Conservation (phyloP, 2,888 invertebrate genomes). For the Coecobrya sp. region DNA sequence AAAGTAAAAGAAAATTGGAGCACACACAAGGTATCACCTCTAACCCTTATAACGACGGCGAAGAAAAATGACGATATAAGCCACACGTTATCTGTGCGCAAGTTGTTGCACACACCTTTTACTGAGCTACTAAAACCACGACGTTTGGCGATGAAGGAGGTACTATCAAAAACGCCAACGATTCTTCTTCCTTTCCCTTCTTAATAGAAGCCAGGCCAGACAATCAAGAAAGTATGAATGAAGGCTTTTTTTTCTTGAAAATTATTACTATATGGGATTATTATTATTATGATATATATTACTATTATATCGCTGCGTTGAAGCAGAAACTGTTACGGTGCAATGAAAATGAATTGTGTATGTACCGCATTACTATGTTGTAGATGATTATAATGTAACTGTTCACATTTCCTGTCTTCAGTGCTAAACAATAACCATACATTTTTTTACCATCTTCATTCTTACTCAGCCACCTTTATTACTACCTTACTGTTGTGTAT, state of each 20-base stretch:
- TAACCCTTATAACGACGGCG: conserved; percentile 21
- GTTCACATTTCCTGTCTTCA: conserved; percentile 77
- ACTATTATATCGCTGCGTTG: conserved; percentile 24
- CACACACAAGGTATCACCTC: conserved; percentile 43
- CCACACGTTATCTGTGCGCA: background rate
- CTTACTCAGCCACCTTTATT: conserved; percentile 7
- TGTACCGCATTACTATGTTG: conserved; percentile 44
- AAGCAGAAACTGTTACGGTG: conserved; percentile 54
- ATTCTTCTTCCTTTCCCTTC: conserved; percentile 18
- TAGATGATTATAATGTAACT: conserved; percentile 72
- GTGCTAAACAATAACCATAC: conserved; percentile 45
- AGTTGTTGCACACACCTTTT: conserved; percentile 20
- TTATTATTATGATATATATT: conserved; percentile 31
- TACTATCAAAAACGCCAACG: background rate
- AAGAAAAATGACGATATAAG: background rate
- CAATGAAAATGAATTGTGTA: conserved; percentile 48
- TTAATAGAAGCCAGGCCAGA: background rate
- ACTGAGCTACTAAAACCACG: background rate
- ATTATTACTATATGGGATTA: background rate
- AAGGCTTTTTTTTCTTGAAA: conserved; percentile 14
- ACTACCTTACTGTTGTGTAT: background rate
- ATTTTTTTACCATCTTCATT: background rate
- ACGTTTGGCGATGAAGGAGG: background rate
- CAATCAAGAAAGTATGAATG: conserved; percentile 42
- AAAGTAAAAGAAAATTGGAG: conserved; percentile 41